phyloP scores from a whole-genome alignment of 2,113 vertebrate genomes.

The Oreochromis tanganicae region DNA sequence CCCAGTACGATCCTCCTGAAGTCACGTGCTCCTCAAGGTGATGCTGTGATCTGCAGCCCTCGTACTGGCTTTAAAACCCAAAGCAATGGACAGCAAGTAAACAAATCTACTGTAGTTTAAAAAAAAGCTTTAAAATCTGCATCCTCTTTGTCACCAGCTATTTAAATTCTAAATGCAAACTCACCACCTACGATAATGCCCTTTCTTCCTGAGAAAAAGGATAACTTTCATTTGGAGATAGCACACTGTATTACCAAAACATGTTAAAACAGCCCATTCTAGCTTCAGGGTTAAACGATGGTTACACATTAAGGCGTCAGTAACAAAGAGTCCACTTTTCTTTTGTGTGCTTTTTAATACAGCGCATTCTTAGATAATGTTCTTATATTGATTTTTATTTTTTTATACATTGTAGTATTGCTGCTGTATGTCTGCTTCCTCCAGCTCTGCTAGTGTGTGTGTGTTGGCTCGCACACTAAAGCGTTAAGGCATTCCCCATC shows the following conservation, averaged over 20 bases:
- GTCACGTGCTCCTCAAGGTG: background rate
- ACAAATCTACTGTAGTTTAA: background rate
- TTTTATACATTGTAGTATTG: background rate
- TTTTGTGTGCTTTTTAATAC: background rate
- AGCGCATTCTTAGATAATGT: background rate
- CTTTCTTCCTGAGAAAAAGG: background rate
- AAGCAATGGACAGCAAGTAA: background rate
- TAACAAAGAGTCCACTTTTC: background rate
- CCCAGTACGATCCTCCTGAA: background rate
- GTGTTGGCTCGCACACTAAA: background rate
- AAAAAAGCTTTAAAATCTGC: background rate
- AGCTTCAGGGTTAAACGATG: background rate
- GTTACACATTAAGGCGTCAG: background rate
- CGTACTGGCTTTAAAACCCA: fast-evolving
- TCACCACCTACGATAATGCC: background rate
- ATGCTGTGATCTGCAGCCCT: background rate
- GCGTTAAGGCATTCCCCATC: conserved; percentile 25
- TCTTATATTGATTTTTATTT: background rate
- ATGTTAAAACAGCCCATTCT: background rate
- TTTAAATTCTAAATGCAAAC: background rate
- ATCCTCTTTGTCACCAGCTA: background rate
- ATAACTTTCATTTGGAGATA: background rate
- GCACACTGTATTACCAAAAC: background rate
- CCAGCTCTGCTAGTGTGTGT: background rate
- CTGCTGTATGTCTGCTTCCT: background rate